These are phyloP conservation scores for Chascanopsetta lugubris DNA, from an alignment of 2,113 vertebrate genomes.

Conservation along the genomic window DNA sequence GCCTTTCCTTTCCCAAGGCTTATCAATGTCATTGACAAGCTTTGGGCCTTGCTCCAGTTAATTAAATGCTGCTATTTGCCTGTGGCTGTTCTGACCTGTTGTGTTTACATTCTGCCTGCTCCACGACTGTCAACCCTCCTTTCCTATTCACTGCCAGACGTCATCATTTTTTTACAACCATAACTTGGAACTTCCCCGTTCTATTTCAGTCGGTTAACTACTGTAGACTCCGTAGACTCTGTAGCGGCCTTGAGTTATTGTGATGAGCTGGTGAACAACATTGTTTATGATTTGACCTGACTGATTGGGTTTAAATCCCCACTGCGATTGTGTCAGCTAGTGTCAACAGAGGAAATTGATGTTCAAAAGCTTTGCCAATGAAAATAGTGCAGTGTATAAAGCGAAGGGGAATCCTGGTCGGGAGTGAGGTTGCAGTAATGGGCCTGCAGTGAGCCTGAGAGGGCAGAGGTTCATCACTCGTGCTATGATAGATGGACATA, in stretches of 20 bases:
- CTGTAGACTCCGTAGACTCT: background rate
- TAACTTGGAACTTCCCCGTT: slow-evolving; percentile 29
- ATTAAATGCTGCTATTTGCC: slow-evolving; percentile 45
- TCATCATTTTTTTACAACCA: slow-evolving; percentile 26
- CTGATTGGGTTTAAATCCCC: slow-evolving; percentile 24
- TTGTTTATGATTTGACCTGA: slow-evolving; percentile 35
- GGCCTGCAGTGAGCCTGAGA: slow-evolving; percentile 17
- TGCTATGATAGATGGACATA: slow-evolving; percentile 20
- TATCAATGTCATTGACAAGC: slow-evolving; percentile 39
- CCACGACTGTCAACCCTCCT: slow-evolving; percentile 30
- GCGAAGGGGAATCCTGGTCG: slow-evolving; percentile 19
- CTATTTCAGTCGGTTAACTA: slow-evolving; percentile 35
- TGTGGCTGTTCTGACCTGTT: slow-evolving; percentile 29
- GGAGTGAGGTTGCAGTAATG: slow-evolving; percentile 28
- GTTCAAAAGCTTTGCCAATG: slow-evolving; percentile 39
- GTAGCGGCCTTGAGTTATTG: background rate
- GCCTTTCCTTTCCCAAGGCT: slow-evolving; percentile 62
- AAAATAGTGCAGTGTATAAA: slow-evolving; percentile 42
- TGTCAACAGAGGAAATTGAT: slow-evolving; percentile 52
- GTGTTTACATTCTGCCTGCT: slow-evolving; percentile 63
- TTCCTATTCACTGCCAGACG: slow-evolving; percentile 43
- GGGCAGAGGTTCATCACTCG: slow-evolving; percentile 18
- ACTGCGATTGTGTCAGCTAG: slow-evolving; percentile 21
- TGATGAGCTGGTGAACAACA: slow-evolving; percentile 3
- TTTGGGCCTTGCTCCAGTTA: slow-evolving; percentile 21